phyloP scores from a whole-genome alignment of 2,888 invertebrate genomes.

The Xylophagus ater region DNA sequence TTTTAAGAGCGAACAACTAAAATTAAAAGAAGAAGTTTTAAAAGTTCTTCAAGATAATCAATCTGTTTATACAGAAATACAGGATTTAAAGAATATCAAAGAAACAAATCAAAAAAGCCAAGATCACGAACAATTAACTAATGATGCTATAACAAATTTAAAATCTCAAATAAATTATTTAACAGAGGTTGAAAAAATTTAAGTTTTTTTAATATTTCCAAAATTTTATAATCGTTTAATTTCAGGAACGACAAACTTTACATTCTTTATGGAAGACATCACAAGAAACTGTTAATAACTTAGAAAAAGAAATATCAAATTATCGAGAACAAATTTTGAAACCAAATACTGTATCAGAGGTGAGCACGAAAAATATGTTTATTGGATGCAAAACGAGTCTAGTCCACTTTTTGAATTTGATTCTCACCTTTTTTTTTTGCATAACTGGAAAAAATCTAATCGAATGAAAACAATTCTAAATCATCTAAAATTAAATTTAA shows the following conservation, averaged over 20 bases:
- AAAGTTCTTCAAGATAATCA: constrained; percentile 36
- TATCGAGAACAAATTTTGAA: constrained; percentile 33
- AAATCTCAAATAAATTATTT: constrained; percentile 34
- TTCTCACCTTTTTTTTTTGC: too few relatives aligned
- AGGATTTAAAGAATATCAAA: constrained; percentile 19
- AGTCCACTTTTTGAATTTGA: too few relatives aligned
- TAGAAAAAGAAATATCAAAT: constrained; percentile 54
- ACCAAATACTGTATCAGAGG: constrained; percentile 22
- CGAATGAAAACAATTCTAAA: too few relatives aligned
- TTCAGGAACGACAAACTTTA: constrained; percentile 53
- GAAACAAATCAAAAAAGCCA: constrained; percentile 15
- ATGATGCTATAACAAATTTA: constrained; percentile 33
- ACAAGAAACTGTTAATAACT: constrained; percentile 50
- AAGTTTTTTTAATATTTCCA: not conserved
- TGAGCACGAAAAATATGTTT: too few relatives aligned
- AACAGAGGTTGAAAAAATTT: constrained; percentile 25
- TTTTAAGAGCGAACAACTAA: constrained; percentile 29
- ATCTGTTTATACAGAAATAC: constrained; percentile 23
- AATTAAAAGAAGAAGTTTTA: constrained; percentile 28
- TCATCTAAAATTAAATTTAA: too few relatives aligned
- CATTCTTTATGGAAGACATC: constrained; percentile 56
- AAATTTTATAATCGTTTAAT: not conserved
- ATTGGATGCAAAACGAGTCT: too few relatives aligned
- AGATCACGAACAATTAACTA: constrained; percentile 24
- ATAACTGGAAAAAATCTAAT: too few relatives aligned